phyloP scores from a whole-genome alignment of 2,888 invertebrate species.

The Lycocerus yunnanus region DNA sequence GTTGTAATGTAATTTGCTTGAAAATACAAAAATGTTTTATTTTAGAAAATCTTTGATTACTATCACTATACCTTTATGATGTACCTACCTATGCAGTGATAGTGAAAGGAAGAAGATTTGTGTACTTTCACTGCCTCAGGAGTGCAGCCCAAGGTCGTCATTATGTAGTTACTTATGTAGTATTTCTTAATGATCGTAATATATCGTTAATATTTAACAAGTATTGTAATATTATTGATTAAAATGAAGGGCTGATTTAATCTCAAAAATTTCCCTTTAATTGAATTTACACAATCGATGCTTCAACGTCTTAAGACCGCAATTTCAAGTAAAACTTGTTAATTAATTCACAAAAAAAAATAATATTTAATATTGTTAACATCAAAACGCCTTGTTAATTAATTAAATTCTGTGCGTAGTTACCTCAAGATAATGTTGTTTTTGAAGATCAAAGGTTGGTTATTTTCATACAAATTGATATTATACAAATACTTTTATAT shows the following conservation, averaged over 20 bases:
- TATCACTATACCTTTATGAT: neutral
- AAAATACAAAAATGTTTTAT: neutral
- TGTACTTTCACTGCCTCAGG: neutral
- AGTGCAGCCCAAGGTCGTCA: neutral
- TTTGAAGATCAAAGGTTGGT: neutral
- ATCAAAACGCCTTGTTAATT: neutral
- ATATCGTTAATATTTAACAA: neutral
- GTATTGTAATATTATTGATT: neutral
- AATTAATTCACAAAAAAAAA: neutral
- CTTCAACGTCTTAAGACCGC: neutral
- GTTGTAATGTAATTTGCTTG: neutral
- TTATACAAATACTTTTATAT: neutral
- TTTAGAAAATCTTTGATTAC: neutral
- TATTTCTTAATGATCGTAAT: neutral
- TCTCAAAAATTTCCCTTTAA: neutral
- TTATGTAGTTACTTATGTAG: neutral
- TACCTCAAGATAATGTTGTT: neutral
- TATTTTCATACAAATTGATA: neutral
- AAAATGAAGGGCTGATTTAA: neutral
- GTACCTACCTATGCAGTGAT: neutral
- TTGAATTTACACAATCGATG: neutral
- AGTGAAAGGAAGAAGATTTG: neutral
- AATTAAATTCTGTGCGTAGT: neutral
- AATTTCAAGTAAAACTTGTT: neutral
- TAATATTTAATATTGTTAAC: neutral